Evolutionary conservation across 2,888 invertebrate genomes (phyloP).

Genomic region (Morinoia aosen): DNA sequence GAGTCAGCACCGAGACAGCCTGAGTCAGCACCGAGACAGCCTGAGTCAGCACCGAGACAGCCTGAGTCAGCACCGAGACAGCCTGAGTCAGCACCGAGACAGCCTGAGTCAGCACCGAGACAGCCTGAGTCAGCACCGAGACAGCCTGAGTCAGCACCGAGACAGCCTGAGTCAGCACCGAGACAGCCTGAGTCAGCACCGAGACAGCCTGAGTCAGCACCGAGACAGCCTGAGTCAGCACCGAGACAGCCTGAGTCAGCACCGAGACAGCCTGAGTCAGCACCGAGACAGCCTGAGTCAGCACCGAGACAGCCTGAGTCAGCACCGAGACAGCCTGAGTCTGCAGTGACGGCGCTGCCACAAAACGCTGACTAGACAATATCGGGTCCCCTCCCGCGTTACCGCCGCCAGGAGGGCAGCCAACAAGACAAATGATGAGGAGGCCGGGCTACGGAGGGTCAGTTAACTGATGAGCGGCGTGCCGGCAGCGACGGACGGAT

Average conservation of each 20-base stretch:
- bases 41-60: too few relatives aligned
- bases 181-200: neutral
- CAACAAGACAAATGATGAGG: slow-evolving; percentile 15
- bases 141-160: too few relatives aligned
- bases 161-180: too few relatives aligned
- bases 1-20: too few relatives aligned
- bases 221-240: neutral
- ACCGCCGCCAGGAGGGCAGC: neutral
- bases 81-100: too few relatives aligned
- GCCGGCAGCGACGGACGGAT: neutral
- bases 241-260: neutral
- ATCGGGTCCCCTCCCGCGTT: neutral
- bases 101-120: too few relatives aligned
- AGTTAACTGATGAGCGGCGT: neutral
- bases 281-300: neutral
- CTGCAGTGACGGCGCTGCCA: neutral
- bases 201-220: neutral
- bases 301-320: neutral
- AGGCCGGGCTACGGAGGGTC: neutral
- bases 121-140: too few relatives aligned
- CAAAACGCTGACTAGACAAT: slow-evolving; percentile 22
- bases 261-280: neutral
- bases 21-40: too few relatives aligned
- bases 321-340: neutral
- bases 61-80: too few relatives aligned